Evolutionary conservation across 1,140 invertebrate species (phyloP).

Genomic region (Reticulitermes speratus): DNA sequence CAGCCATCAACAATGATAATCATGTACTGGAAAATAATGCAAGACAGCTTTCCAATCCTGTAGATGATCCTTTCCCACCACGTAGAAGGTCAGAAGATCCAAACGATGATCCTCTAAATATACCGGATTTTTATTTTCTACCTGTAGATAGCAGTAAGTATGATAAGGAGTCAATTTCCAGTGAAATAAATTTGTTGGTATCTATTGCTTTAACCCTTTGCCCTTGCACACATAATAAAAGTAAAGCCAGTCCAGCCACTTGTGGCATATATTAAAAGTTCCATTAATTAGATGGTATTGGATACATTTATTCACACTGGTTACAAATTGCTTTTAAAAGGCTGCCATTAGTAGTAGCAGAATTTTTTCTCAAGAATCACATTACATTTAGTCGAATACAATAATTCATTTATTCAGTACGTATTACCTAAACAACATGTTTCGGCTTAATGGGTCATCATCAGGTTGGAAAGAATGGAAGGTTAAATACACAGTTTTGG

Average conservation of each 20-base stretch:
- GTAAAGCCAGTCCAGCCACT: background rate
- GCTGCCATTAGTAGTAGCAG: too few relatives aligned
- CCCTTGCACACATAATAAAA: too few relatives aligned
- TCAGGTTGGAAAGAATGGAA: too few relatives aligned
- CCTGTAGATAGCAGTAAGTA: background rate
- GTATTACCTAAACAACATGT: too few relatives aligned
- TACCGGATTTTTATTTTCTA: background rate
- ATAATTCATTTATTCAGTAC: too few relatives aligned
- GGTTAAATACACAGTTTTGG: too few relatives aligned
- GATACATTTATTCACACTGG: background rate
- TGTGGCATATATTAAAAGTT: too few relatives aligned
- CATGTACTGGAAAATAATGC: background rate
- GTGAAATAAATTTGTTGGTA: background rate
- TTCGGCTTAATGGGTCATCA: too few relatives aligned
- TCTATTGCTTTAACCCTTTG: background rate
- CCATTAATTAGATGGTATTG: background rate
- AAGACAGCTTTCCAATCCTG: background rate
- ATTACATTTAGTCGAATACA: too few relatives aligned
- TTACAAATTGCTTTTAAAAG: background rate
- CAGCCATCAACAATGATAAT: background rate
- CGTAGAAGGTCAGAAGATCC: background rate
- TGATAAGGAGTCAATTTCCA: background rate
- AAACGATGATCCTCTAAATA: background rate
- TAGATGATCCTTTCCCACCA: background rate
- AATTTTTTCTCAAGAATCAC: too few relatives aligned